Evolutionary conservation across 35 echinoderm and acorn worm species (phyloP).

Genomic region (Amphiura filiformis): DNA sequence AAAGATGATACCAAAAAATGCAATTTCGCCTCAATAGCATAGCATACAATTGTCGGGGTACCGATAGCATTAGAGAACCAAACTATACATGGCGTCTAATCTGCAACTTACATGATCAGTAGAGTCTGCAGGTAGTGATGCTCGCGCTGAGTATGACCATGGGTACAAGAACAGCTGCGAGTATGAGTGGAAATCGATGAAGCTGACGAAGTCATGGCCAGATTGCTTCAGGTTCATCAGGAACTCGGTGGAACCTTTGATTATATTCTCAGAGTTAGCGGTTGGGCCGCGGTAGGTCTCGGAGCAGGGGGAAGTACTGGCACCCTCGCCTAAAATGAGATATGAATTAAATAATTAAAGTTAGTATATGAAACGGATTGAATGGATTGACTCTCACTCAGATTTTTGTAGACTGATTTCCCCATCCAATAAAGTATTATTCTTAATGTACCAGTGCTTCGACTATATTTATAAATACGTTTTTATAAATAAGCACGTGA

Average conservation of each 20-base stretch:
- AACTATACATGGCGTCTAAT: not conserved
- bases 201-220: slow-evolving; percentile 48
- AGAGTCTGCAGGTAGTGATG: slow-evolving; percentile 20
- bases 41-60: too few species aligned
- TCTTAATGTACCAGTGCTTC: too few species aligned
- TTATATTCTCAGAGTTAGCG: slow-evolving; percentile 30
- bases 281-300: slow-evolving; percentile 18
- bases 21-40: not conserved
- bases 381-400: too few species aligned
- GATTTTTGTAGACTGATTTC: too few species aligned
- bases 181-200: slow-evolving; percentile 77
- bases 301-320: slow-evolving; percentile 19
- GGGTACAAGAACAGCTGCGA: slow-evolving; percentile 63
- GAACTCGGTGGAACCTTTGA: slow-evolving; percentile 6
- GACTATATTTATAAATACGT: too few species aligned
- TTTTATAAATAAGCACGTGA: too few species aligned
- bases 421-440: too few species aligned
- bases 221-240: slow-evolving; percentile 23
- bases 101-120: slow-evolving; percentile 43
- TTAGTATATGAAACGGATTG: too few species aligned
- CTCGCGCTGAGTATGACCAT: slow-evolving; percentile 42
- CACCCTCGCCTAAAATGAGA: slow-evolving; percentile 36
- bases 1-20: not conserved
- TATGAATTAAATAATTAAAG: too few species aligned
- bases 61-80: not conserved